Conservation (phyloP, 1,140 invertebrate genomes). For the Drosophila watanabei region DNA sequence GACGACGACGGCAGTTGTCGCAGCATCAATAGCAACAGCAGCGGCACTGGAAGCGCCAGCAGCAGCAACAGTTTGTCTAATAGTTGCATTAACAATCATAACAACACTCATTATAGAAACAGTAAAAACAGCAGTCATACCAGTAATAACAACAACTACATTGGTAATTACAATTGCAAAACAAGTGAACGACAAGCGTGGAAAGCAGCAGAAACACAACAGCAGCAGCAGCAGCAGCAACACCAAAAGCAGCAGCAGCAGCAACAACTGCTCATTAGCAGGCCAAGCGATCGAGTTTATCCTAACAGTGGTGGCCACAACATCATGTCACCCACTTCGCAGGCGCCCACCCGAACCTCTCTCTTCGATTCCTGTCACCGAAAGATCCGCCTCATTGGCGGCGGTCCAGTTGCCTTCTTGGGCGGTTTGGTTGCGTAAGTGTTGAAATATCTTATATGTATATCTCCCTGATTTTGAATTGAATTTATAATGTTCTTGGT, state of each 20-base stretch:
- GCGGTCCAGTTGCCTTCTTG: conserved; percentile 88
- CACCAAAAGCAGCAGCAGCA: conserved; percentile 32
- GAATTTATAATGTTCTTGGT: conserved; percentile 19
- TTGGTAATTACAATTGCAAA: conserved; percentile 80
- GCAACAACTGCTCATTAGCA: conserved; percentile 65
- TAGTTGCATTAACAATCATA: conserved; percentile 75
- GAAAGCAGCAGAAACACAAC: conserved; percentile 56
- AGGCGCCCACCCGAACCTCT: conserved; percentile 87
- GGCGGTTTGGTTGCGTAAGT: conserved; percentile 91
- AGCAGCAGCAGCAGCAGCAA: conserved; percentile 35
- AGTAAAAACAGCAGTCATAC: conserved; percentile 66
- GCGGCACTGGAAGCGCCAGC: conserved; percentile 27
- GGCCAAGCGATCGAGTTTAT: conserved; percentile 31
- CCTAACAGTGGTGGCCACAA: conserved; percentile 40
- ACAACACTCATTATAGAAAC: conserved; percentile 78
- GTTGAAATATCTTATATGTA: conserved; percentile 1
- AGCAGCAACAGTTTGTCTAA: conserved; percentile 69
- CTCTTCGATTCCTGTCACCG: conserved; percentile 90
- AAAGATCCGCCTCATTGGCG: conserved; percentile 89
- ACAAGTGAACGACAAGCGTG: conserved; percentile 74
- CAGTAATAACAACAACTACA: conserved; percentile 70
- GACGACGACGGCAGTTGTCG: conserved; percentile 58
- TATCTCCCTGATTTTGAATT: background rate
- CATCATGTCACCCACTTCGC: conserved; percentile 83
- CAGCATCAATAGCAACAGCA: conserved; percentile 46